Evolutionary conservation across 2,797 vertebrate species (phyloP), one percentile per base, ranked within the genome.

Genomic region (Acomys russatus): DNA sequence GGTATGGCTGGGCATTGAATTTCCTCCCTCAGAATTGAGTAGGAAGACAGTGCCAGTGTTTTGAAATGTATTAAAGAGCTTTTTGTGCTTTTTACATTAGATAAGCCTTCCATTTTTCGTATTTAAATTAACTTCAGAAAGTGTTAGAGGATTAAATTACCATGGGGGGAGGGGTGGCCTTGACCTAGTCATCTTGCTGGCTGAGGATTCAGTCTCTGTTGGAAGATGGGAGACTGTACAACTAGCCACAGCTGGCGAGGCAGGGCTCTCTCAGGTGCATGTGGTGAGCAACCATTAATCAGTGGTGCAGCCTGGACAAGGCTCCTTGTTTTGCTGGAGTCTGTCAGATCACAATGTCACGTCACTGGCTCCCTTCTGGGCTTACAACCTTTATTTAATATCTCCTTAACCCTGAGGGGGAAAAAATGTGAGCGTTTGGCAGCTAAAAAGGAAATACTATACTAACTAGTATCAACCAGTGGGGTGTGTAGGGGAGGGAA

Each of bases 61-160:
- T 95, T 94, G 91, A 98, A 98, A 93, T 97, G 96, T 78, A 76
- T 87, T 97, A 79, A 86, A 97, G 90, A 95, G 93, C 94, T 97
- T 97, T 98, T 94, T 63, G 30, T 79, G 78, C 94, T 97, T 95
- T 63, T 95, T 23, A 77, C 88, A 85, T 61, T 70, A 88, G 87
- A 98, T 98, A 96, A 98, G 91, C 96, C 88, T 95, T 90, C 92
- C 96, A 10, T 94, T 97, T 98, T 94, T 20, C 44, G 4, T 96
- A 96, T 98, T 98, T 98, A 98, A 98, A 98, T 98, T 96, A 97
- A 98, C 95, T 97, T 97, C 87, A 64, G 87, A 97, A 97, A 97
- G 90, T 38, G 2, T 70, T 98, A 94, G 97, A 93, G 95, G 86
- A 83, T 92, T 66, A 44, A 94, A 96, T 97, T 98, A 85, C 94